Base-by-base conservation (phyloP, 2,888 invertebrate species). In the Sinodicranocentrus sp. region DNA sequence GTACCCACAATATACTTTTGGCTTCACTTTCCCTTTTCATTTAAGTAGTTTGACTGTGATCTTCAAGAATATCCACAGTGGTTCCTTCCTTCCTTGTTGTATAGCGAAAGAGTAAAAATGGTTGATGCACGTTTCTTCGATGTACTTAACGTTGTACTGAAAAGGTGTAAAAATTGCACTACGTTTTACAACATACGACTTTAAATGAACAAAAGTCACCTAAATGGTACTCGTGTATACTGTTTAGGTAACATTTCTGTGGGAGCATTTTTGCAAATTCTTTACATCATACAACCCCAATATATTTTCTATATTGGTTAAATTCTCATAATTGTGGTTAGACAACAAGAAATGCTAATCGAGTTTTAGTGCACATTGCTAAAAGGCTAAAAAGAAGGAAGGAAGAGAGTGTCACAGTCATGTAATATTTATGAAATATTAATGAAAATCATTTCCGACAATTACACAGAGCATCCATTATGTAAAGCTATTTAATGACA, bases 21-120 rank as follows among this genome's bases (percentile, higher is more conserved):
- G n/a, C n/a, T 61, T 73, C 75, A 67, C 76, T 76, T 76, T 76
- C 76, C 76, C 76, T 76, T 76, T 76, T 76, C 57, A 67, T 76
- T 33, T 67, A 10, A 17, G 28, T 6, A 23, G 48, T 65, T 63
- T 75, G 43, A 63, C n/a, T 25, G 48, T 48, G 33, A 75, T 75
- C 61, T 76, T 54, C 39, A 67, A 21, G 65, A 21, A 57, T 67
- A 19, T 17, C 13, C 23, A 21, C 28, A 39, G 25, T 76, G 67
- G 67, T 76, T 67, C 76, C 76, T 76, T 76, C 48, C 48, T 15
- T 48, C n/a, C 48, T 48, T n/a, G 48, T 48, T 15, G 48, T 39
- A 8, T 39, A 39, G 13, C 39, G 5, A 39, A 39, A 39, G 39
- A 48, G 15, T 10, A 33, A 33, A 33, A 33, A 33, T 33, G 10